A percentile compares a stretch with the other conserved stretches of the same genome.
Conservation (phyloP, 2,797 vertebrate genomes). For the Phataginus tricuspis region DNA sequence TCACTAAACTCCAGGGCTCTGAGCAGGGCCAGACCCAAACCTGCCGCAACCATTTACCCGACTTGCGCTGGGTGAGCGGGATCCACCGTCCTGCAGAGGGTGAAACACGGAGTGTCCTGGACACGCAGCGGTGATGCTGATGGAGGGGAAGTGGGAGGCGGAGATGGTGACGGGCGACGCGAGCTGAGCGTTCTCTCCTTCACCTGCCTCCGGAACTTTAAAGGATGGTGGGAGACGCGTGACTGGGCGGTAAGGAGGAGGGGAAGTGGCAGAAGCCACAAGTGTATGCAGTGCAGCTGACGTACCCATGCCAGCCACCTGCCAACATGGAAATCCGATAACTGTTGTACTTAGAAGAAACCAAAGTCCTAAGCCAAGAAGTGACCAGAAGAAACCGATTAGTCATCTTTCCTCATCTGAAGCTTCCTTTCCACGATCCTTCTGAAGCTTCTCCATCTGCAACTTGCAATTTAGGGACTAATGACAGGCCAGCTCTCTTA, state of each 20-base stretch:
- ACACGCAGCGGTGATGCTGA: not conserved
- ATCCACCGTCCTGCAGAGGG: not conserved
- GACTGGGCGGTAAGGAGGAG: not conserved
- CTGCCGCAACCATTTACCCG: not conserved
- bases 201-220: not conserved
- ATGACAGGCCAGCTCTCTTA: slow-evolving; percentile 84
- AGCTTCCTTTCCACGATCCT: slow-evolving; percentile 73
- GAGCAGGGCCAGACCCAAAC: not conserved
- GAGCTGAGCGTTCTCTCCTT: slow-evolving; percentile 28
- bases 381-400: slow-evolving; percentile 81
- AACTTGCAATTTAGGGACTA: slow-evolving; percentile 89
- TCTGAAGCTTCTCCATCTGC: slow-evolving; percentile 79
- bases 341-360: slow-evolving; percentile 75
- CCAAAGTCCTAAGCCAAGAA: slow-evolving; percentile 74
- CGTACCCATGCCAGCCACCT: slow-evolving; percentile 73
- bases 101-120: not conserved
- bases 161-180: not conserved
- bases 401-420: slow-evolving; percentile 82
- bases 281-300: slow-evolving; percentile 34
- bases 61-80: not conserved
- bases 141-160: not conserved
- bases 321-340: slow-evolving; percentile 73
- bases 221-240: not conserved
- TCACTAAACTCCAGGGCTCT: not conserved
- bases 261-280: slow-evolving; percentile 61